Base-by-base conservation (phyloP, 2,888 invertebrate genomes). In the Lasioglossum pauxillum region DNA sequence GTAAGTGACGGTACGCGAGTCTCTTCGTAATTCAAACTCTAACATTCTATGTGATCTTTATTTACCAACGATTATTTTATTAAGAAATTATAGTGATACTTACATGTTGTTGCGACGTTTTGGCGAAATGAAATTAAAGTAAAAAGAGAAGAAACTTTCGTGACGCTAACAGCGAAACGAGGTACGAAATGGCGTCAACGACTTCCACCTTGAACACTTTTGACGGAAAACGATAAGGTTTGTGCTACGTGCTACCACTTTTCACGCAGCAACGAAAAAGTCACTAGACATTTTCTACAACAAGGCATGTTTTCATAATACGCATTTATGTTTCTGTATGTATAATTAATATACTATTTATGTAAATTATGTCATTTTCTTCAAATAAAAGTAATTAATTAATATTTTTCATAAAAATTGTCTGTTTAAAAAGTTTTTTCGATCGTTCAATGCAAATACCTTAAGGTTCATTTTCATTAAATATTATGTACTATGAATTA, bases 101-200 rank as follows among this genome's bases (percentile, higher is more conserved):
- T 82, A 89, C 89, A 79, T 89, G 82, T 86, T 71, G 75, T 35
- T 84, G 78, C 90, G 86, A 90, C 87, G 86, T 88, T 87, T 88
- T 82, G 88, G 77, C 84, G 88, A 88, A 89, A 89, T 90, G 71
- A 86, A 90, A 90, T 77, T 80, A 86, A 91, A 89, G 78, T 75
- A 85, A 41, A 87, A 88, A 81, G 83, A 67, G 84, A 83, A 53
- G 77, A 87, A 82, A 89, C 72, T 83, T 84, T 82, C 85, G 82
- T 87, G 78, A 92, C 84, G 85, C 86, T 80, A 27, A 82, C 75
- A 76, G 89, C 86, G 89, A 87, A 89, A 89, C 84, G 89, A 84
- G 78, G 80, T 78, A 81, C 84, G 88, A 92, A 92, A 91, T 91
- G 91, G 91, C 91, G 92, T 92, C 87, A 84, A 85, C 74, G 78